Evolutionary conservation across 2,797 vertebrate species (phyloP).

Genomic region (Darevskia nairensis): DNA sequence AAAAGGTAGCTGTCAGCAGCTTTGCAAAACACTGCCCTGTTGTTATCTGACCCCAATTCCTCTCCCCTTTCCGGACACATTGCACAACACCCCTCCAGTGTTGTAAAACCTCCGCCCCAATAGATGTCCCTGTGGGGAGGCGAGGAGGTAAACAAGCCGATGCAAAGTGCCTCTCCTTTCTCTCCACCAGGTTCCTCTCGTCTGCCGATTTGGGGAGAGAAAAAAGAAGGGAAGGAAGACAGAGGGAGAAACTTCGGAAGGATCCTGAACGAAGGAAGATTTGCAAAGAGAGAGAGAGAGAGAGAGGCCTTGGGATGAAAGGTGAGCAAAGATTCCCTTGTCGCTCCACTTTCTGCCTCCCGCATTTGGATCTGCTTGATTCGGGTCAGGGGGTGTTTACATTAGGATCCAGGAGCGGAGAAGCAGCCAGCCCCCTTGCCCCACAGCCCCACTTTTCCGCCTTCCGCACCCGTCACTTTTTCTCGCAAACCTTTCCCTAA

Average conservation of each 20-base stretch:
- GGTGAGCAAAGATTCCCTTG: not conserved
- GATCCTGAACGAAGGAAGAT: no score
- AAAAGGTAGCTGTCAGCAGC: not conserved
- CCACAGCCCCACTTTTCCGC: no score
- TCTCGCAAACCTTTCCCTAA: not conserved
- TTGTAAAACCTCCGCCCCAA: slow-evolving; percentile 26
- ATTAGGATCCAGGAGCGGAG: not conserved
- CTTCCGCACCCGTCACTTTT: not conserved
- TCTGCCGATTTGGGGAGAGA: not conserved
- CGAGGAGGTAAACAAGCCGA: no score
- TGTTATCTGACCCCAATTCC: not conserved
- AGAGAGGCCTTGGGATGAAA: not conserved
- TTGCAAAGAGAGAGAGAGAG: rapidly evolving
- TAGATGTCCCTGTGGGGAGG: slow-evolving; percentile 18
- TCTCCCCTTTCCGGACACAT: not conserved
- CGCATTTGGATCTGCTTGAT: not conserved
- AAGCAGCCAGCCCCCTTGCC: no score
- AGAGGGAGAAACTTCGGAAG: no score
- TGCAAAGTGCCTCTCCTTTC: not conserved
- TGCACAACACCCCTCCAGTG: not conserved
- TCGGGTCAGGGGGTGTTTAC: not conserved
- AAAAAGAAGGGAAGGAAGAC: not conserved
- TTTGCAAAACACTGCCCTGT: not conserved
- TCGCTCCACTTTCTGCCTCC: not conserved
- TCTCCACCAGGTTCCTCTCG: not conserved